phyloP scores from a whole-genome alignment of 2,797 vertebrate genomes.

The Anabacerthia variegaticeps region DNA sequence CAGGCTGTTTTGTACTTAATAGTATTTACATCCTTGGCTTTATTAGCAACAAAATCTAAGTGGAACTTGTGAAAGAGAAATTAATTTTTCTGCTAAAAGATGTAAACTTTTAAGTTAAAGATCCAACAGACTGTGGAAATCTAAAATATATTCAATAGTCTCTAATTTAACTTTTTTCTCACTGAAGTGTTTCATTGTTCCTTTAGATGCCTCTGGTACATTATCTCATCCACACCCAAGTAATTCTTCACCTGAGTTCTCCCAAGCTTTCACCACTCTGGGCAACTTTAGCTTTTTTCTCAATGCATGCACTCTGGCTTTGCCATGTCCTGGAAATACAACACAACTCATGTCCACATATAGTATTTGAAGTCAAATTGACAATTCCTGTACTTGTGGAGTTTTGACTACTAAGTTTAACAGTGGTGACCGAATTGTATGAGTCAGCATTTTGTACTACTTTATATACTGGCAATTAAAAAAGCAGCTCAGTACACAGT shows the following conservation, averaged over 20 bases:
- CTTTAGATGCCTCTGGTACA: not conserved
- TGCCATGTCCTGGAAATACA: not conserved
- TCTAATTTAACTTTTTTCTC: constrained; percentile 30
- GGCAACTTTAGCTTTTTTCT: not conserved
- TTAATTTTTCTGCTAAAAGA: constrained; percentile 81
- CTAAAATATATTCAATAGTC: not conserved
- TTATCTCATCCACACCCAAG: not conserved
- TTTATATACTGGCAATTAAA: not conserved
- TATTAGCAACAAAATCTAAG: constrained; percentile 88
- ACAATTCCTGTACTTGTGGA: not conserved
- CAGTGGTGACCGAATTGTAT: not conserved
- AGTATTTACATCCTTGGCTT: constrained; percentile 86
- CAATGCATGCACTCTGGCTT: not conserved
- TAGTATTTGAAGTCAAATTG: not conserved
- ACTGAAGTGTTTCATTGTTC: not conserved
- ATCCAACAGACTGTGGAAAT: constrained; percentile 61
- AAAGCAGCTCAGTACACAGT: not conserved
- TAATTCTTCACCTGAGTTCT: not conserved
- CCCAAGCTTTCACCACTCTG: not conserved
- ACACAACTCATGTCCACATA: not conserved
- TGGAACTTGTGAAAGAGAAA: constrained; percentile 85
- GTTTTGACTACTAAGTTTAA: not conserved
- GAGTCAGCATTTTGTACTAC: not conserved
- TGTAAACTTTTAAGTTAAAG: constrained; percentile 79
- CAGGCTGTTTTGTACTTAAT: constrained; percentile 87